Evolutionary conservation across 2,888 invertebrate species (phyloP).

Genomic region (Xestoiulus laeticollis): DNA sequence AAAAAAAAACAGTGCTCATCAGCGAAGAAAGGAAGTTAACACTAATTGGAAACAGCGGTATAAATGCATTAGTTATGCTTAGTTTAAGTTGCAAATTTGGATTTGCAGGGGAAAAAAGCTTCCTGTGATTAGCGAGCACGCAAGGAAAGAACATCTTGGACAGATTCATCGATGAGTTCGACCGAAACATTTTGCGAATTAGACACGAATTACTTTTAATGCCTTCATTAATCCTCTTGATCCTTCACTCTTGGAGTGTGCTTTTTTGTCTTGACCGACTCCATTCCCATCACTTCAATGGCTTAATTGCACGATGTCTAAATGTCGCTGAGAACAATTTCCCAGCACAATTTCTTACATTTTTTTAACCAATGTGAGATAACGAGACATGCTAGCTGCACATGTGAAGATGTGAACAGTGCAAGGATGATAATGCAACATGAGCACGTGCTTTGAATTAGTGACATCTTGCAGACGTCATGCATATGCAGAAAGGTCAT

Average conservation of each 20-base stretch:
- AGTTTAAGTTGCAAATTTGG: slow-evolving; percentile 26
- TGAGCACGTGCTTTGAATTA: too few species aligned
- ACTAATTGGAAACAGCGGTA: slow-evolving; percentile 11
- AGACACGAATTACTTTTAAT: slow-evolving; percentile 4
- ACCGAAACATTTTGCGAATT: neutral
- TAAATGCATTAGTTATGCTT: neutral
- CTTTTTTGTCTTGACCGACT: neutral
- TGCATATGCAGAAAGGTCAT: too few species aligned
- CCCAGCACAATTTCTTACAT: too few species aligned
- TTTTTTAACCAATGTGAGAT: too few species aligned
- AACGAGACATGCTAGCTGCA: too few species aligned
- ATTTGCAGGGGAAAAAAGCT: neutral
- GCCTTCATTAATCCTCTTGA: neutral
- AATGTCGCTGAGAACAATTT: neutral
- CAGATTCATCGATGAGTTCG: neutral
- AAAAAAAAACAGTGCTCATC: neutral
- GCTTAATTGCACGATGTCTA: neutral
- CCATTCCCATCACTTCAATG: neutral
- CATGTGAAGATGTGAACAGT: too few species aligned
- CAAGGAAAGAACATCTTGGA: neutral
- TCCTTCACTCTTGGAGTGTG: neutral
- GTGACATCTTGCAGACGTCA: too few species aligned
- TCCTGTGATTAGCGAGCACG: neutral
- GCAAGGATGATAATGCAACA: too few species aligned
- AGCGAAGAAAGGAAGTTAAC: neutral